Percentiles rank a stretch among this genome's conserved stretches.
phyloP scores from a whole-genome alignment of 2,888 invertebrate genomes.

The Cephus nigrinus region DNA sequence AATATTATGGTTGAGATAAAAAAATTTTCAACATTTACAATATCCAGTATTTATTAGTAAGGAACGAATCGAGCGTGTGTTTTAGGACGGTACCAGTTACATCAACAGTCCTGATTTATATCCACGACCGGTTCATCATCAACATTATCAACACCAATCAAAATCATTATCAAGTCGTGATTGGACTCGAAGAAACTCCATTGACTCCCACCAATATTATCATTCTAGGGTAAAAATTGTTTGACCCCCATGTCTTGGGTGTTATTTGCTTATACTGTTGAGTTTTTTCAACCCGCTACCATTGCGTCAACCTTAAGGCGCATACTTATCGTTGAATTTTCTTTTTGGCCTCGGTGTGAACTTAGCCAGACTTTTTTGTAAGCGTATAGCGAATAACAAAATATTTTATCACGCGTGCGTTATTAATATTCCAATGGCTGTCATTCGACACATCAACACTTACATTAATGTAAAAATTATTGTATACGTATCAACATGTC shows the following conservation, averaged over 20 bases:
- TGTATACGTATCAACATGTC: background rate
- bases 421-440: background rate
- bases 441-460: too few relatives aligned
- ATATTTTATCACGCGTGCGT: background rate
- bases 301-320: constrained; percentile 9
- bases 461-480: background rate
- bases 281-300: constrained; percentile 4
- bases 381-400: background rate
- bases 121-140: constrained; percentile 42
- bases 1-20: background rate
- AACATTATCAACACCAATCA: constrained; percentile 34
- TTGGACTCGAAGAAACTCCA: constrained; percentile 54
- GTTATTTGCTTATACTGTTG: constrained; percentile 5
- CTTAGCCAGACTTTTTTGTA: constrained; percentile 31
- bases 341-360: constrained; percentile 59
- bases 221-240: constrained; percentile 59
- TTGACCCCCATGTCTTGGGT: background rate
- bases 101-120: constrained; percentile 57
- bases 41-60: background rate
- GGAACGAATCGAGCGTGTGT: constrained; percentile 46
- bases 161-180: constrained; percentile 34
- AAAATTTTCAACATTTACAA: background rate
- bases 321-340: constrained; percentile 12
- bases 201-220: constrained; percentile 59
- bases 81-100: constrained; percentile 53